Base-by-base conservation (phyloP, 2,888 invertebrate species). In the Ellobium chinense region DNA sequence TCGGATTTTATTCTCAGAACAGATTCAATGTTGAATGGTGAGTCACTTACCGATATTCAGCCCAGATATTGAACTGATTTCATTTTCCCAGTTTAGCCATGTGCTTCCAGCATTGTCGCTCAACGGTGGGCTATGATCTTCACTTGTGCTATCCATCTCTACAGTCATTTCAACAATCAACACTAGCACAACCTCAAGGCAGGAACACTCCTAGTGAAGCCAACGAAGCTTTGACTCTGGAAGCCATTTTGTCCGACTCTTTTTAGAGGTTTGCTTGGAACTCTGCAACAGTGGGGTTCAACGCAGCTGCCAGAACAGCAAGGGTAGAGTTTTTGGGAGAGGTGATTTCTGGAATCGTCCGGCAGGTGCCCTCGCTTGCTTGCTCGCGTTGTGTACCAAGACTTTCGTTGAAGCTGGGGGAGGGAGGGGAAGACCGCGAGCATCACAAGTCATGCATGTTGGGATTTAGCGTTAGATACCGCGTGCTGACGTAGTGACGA, bases 1-100 rank as follows among this genome's bases (percentile, higher is more conserved):
- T n/a, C n/a, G n/a, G n/a, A n/a, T n/a, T n/a, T n/a, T n/a, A n/a
- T n/a, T n/a, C n/a, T n/a, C n/a, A n/a, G n/a, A n/a, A n/a, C n/a
- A n/a, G n/a, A n/a, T n/a, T n/a, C n/a, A 46, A 46, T 46, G 18
- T 46, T 46, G 46, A 46, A n/a, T n/a, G n/a, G n/a, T n/a, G 34
- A 31, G 21, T 72, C 14, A 81, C 86, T 86, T 72, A 87, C 85
- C 85, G 29, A 86, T 73, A 65, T 86, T 87, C 58, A 87, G 66
- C 24, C 87, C 87, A 7, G 87, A 86, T 31, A 88, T 80, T 5
- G 86, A 86, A 62, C 84, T 85, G 69, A 88, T 85, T 78, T 88
- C 88, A 73, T 85, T 85, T 75, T 88, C 89, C 85, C 87, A 87
- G 65, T 86, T 85, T 18, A 85, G 83, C 90, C 90, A 90, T 3